phyloP scores from a whole-genome alignment of 2,113 vertebrate genomes.

The Macroglossus sobrinus region DNA sequence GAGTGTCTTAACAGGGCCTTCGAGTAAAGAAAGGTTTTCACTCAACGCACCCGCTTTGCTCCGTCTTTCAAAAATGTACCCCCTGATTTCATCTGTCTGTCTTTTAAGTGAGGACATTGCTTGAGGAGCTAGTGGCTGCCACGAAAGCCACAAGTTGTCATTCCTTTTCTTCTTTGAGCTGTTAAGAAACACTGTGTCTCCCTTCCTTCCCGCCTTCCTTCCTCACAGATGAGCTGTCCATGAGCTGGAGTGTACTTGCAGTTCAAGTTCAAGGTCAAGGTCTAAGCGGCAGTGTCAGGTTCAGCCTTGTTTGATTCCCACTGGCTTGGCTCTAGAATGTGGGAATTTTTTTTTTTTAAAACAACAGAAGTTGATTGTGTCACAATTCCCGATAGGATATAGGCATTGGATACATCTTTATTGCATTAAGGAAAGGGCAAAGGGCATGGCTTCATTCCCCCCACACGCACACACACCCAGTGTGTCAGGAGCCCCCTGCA shows the following conservation, averaged over 20 bases:
- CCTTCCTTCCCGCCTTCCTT: not conserved
- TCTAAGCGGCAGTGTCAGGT: not conserved
- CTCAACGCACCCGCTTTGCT: not conserved
- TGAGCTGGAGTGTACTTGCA: not conserved
- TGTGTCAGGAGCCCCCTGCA: not conserved
- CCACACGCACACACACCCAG: accelerated
- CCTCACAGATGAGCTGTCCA: not conserved
- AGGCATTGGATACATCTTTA: not conserved
- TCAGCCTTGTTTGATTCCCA: not conserved
- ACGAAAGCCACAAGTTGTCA: conserved; percentile 42
- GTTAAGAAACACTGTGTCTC: not conserved
- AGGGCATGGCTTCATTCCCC: not conserved
- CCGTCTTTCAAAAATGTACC: not conserved
- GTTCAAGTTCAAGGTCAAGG: not conserved
- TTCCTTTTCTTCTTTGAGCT: not conserved
- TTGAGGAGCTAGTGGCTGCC: conserved; percentile 25
- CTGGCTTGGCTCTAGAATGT: not conserved
- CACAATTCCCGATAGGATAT: not conserved
- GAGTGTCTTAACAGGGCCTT: conserved; percentile 54
- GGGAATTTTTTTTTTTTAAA: not conserved
- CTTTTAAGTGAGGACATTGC: conserved; percentile 21
- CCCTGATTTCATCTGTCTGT: not conserved
- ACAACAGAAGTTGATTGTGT: not conserved
- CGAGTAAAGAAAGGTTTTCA: conserved; percentile 30
- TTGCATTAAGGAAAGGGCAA: not conserved